A percentile compares a stretch with the other conserved stretches of the same genome.
phyloP scores from a whole-genome alignment of 1,140 invertebrate species.

The Zaprionus lachaisei region DNA sequence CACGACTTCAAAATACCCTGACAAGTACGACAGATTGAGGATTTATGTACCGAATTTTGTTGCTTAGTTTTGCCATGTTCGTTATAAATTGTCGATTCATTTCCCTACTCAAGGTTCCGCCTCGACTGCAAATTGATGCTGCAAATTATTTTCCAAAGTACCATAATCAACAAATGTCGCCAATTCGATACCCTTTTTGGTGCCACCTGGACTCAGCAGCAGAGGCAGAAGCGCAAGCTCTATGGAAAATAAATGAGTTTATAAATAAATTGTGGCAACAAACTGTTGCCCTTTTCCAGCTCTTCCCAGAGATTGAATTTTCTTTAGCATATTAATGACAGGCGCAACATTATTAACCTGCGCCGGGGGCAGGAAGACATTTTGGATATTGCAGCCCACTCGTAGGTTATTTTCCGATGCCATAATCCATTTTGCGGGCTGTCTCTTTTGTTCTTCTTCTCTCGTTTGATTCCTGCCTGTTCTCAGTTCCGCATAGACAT shows the following conservation, averaged over 20 bases:
- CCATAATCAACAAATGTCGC: conserved; percentile 20
- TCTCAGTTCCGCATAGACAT: conserved; percentile 28
- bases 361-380: conserved; percentile 34
- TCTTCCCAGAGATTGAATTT: not conserved
- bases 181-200: conserved; percentile 14
- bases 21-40: not conserved
- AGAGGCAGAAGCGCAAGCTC: not conserved
- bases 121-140: not conserved
- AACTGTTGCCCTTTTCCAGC: conserved; percentile 35
- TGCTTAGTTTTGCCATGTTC: not conserved
- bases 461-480: not conserved
- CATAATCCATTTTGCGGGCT: conserved; percentile 23
- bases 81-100: not conserved
- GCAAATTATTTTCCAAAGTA: conserved; percentile 17
- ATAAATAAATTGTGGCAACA: conserved; percentile 56
- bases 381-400: not conserved
- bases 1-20: not conserved
- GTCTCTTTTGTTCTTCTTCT: not conserved
- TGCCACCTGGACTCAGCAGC: conserved; percentile 4
- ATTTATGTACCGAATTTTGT: conserved; percentile 1
- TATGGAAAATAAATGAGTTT: conserved; percentile 53
- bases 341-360: conserved; percentile 32
- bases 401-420: conserved; percentile 18
- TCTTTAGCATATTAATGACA: conserved; percentile 45
- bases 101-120: not conserved